Evolutionary conservation across 2,888 invertebrate species (phyloP).

Genomic region (Teleogryllus oceanicus): DNA sequence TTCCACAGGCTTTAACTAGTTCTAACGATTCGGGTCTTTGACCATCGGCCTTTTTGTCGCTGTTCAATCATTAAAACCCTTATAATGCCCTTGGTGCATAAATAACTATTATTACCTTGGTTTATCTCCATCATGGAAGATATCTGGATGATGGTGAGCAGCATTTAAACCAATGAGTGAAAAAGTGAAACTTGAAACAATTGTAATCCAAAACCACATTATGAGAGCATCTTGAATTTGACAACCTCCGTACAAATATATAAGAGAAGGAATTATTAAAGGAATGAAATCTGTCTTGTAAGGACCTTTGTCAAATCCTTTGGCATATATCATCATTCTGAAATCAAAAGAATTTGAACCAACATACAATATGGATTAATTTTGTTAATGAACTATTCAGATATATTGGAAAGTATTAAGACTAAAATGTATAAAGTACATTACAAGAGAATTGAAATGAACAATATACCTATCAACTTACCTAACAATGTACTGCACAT

Average conservation of each 20-base stretch:
- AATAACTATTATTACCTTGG: conserved; percentile 47
- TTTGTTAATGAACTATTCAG: too few relatives aligned
- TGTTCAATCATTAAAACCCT: too few relatives aligned
- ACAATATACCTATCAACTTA: conserved; percentile 24
- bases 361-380: too few relatives aligned
- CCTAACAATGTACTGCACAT: conserved; percentile 34
- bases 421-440: too few relatives aligned
- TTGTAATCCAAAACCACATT: conserved; percentile 57
- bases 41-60: too few relatives aligned
- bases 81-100: too few relatives aligned
- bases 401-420: too few relatives aligned
- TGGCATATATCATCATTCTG: not conserved
- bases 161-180: conserved; percentile 65
- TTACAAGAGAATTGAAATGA: not conserved
- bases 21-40: too few relatives aligned
- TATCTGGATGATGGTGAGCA: conserved; percentile 75
- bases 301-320: conserved; percentile 11
- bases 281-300: conserved; percentile 27
- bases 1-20: too few relatives aligned
- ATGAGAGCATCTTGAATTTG: conserved; percentile 46
- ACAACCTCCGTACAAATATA: conserved; percentile 35
- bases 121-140: conserved; percentile 74
- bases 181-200: conserved; percentile 60
- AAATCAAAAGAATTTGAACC: not conserved
- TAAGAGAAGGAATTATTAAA: conserved; percentile 35